A percentile compares a stretch with the other conserved stretches of the same genome.
phyloP scores from a whole-genome alignment of 2,797 vertebrate genomes.

The Limosa lapponica region DNA sequence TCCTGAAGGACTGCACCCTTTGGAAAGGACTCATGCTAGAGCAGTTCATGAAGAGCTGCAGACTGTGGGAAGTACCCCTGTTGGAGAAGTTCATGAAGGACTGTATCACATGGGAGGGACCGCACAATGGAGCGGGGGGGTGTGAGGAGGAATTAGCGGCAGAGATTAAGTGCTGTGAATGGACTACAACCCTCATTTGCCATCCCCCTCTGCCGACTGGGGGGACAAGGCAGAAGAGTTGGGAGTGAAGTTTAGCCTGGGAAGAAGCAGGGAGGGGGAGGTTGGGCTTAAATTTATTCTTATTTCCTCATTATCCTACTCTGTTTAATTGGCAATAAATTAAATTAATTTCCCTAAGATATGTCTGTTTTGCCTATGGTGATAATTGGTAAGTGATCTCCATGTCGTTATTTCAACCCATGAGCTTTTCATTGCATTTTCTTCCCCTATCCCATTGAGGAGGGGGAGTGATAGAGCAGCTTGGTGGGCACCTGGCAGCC shows the following conservation, averaged over 20 bases:
- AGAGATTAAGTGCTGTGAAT: background rate
- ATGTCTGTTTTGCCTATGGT: background rate
- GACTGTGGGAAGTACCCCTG: accelerated
- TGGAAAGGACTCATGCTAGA: background rate
- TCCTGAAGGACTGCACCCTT: background rate
- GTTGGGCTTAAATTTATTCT: background rate
- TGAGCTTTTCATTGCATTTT: background rate
- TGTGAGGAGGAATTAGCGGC: background rate
- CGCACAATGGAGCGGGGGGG: background rate
- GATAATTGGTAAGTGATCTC: background rate
- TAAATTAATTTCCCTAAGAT: background rate
- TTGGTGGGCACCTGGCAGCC: background rate
- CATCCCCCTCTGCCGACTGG: accelerated
- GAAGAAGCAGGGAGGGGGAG: background rate
- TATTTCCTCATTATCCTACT: background rate
- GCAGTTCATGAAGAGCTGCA: background rate
- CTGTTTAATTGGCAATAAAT: background rate
- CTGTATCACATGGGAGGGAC: background rate
- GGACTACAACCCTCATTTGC: background rate
- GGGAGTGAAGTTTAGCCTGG: background rate
- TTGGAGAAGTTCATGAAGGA: background rate
- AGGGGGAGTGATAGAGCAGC: background rate
- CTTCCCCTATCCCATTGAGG: background rate
- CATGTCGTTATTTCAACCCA: background rate
- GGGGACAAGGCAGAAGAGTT: background rate